These are phyloP conservation scores for Hirudo medicinalis DNA, from an alignment of 1,140 invertebrate species.

Conservation along the genomic window DNA sequence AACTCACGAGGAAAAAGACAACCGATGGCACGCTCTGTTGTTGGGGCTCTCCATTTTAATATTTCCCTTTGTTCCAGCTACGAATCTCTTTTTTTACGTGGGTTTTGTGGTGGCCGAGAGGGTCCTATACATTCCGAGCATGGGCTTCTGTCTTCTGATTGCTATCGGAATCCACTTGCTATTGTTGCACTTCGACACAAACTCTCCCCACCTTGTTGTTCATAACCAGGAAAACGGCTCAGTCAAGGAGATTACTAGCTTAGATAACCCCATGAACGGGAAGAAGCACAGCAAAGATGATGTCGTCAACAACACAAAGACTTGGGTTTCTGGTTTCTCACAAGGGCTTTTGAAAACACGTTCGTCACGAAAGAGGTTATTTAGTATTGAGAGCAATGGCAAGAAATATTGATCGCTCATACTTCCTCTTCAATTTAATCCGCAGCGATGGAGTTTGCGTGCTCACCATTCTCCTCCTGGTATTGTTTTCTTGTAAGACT, in stretches of 20 bases:
- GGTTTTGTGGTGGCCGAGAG: constrained; percentile 92
- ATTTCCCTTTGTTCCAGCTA: constrained; percentile 86
- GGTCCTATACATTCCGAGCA: constrained; percentile 87
- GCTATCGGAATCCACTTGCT: constrained; percentile 41
- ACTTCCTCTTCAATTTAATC: too few relatives aligned
- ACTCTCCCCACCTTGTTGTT: neutral
- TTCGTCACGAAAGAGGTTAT: too few relatives aligned
- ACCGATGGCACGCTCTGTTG: neutral
- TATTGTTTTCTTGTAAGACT: constrained; percentile 60
- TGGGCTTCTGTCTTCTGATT: constrained; percentile 86
- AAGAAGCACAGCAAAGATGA: too few relatives aligned
- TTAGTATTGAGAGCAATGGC: too few relatives aligned
- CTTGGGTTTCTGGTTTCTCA: too few relatives aligned
- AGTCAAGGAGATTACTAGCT: too few relatives aligned
- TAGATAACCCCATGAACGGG: too few relatives aligned
- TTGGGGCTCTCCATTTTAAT: constrained; percentile 58
- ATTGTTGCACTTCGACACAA: neutral
- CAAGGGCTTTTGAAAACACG: too few relatives aligned
- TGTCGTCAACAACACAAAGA: too few relatives aligned
- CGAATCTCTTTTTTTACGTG: constrained; percentile 91
- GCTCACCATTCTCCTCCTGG: constrained; percentile 47
- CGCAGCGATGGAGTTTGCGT: constrained; percentile 22
- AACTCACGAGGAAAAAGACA: too few relatives aligned
- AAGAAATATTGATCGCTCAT: too few relatives aligned
- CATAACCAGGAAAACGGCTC: too few relatives aligned